Base-by-base conservation (phyloP, 2,888 invertebrate genomes). In the Limenitis camilla region DNA sequence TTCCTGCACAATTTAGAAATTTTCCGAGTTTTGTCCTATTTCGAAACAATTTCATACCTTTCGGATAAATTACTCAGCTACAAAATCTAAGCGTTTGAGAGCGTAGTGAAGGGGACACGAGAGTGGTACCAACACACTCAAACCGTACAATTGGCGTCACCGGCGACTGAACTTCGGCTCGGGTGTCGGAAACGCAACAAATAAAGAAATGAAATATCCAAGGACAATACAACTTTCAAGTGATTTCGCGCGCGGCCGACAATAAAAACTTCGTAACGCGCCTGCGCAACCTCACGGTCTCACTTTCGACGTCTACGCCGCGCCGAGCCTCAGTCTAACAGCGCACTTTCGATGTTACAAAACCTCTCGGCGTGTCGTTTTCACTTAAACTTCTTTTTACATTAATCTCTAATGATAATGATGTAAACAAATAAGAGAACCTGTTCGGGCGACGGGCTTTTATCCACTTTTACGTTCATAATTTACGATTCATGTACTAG, bases 141-240 rank as follows among this genome's bases (percentile, higher is more conserved):
- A 70, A 75, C 69, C 69, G 66, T 65, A 74, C 69, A 66, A 71
- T 73, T 68, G 71, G 69, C 76, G 72, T 76, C 75, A 76, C 75
- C 69, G 72, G 69, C 71, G 71, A 74, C 67, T 74, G 75, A 78
- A 81, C 78, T 77, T 78, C 76, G 76, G 71, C 72, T 77, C 73
- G 72, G 74, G 74, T 81, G 78, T 83, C 81, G 83, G 83, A 84
- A 85, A 84, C 76, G 77, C 74, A 74, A 74, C 75, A 78, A 83
- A 83, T 84, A 85, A 84, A 84, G 78, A 83, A 85, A 81, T 85
- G 82, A 86, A 86, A 84, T 82, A 85, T 76, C 82, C 86, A 87
- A 87, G 87, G 85, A 86, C 86, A 85, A 80, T 79, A 79, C 81
- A 81, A 86, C 86, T 86, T 87, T 87, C 87, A 81, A 87, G 81